These are phyloP conservation scores for Dromiciops gliroides DNA, from an alignment of 2,113 vertebrate species.

Conservation along the genomic window DNA sequence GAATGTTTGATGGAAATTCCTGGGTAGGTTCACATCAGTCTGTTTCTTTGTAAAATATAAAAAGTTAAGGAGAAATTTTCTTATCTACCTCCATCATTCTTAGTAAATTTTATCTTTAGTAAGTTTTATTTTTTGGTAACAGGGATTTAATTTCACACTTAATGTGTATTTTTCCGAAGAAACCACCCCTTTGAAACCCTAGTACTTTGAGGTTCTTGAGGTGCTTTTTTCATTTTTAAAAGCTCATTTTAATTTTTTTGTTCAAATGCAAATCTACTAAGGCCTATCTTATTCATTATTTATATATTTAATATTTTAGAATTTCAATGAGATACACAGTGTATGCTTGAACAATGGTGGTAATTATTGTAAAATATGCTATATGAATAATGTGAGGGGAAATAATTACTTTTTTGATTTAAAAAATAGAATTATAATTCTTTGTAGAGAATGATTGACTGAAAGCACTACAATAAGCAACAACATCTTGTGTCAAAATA, in stretches of 20 bases:
- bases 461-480: conserved; percentile 1
- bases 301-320: neutral
- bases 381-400: no score
- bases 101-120: neutral
- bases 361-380: conserved; percentile 21
- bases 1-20: no score
- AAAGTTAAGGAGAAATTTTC: neutral
- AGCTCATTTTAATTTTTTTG: conserved; percentile 13
- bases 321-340: conserved; percentile 11
- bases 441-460: neutral
- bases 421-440: neutral
- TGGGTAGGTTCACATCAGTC: no score
- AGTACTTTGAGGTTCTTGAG: neutral
- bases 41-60: no score
- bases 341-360: neutral
- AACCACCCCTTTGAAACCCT: neutral
- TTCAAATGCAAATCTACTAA: conserved; percentile 30
- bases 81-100: neutral
- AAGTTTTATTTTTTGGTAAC: neutral
- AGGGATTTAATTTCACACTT: conserved; percentile 21
- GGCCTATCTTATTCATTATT: neutral
- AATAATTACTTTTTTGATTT: neutral
- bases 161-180: neutral
- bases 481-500: neutral
- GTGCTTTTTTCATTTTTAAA: neutral